Percentiles rank a stretch among this genome's conserved stretches.
These are phyloP conservation scores for Pocota personata DNA, from an alignment of 2,888 invertebrate species.

Conservation along the genomic window DNA sequence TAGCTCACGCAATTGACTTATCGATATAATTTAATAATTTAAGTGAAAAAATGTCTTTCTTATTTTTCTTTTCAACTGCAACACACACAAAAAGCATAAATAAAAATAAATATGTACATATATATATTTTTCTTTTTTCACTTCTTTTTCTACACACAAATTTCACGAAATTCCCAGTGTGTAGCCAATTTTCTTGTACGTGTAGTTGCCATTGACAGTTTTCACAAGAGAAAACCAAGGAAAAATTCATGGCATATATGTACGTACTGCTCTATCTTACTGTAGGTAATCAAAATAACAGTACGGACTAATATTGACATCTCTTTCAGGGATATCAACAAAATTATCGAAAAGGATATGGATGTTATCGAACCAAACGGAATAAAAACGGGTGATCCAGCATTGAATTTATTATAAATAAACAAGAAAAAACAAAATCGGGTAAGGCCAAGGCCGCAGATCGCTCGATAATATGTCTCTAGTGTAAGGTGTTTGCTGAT, in stretches of 20 bases:
- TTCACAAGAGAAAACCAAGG: slow-evolving; percentile 45
- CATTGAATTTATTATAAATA: no score
- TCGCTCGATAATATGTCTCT: no score
- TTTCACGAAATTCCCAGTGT: slow-evolving; percentile 58
- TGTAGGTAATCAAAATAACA: not conserved
- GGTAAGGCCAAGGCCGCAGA: no score
- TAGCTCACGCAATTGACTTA: slow-evolving; percentile 1
- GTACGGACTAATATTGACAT: not conserved
- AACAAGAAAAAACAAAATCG: no score
- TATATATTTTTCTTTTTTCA: slow-evolving; percentile 38
- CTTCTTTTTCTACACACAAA: slow-evolving; percentile 52
- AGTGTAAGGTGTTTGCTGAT: no score
- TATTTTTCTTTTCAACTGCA: slow-evolving; percentile 19
- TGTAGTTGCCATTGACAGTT: slow-evolving; percentile 65
- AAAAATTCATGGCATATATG: slow-evolving; percentile 13
- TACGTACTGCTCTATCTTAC: slow-evolving; percentile 17
- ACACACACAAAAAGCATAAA: slow-evolving; percentile 38
- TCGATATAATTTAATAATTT: slow-evolving; percentile 12
- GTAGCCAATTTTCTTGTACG: slow-evolving; percentile 59
- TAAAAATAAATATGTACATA: slow-evolving; percentile 55
- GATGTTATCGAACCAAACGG: slow-evolving; percentile 4
- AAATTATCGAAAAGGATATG: slow-evolving; percentile 7
- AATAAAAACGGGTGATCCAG: not conserved
- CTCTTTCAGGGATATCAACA: slow-evolving; percentile 7
- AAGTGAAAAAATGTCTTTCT: not conserved